These are phyloP conservation scores for Takifugu flavidus DNA, from an alignment of 2,113 vertebrate species.

Conservation along the genomic window DNA sequence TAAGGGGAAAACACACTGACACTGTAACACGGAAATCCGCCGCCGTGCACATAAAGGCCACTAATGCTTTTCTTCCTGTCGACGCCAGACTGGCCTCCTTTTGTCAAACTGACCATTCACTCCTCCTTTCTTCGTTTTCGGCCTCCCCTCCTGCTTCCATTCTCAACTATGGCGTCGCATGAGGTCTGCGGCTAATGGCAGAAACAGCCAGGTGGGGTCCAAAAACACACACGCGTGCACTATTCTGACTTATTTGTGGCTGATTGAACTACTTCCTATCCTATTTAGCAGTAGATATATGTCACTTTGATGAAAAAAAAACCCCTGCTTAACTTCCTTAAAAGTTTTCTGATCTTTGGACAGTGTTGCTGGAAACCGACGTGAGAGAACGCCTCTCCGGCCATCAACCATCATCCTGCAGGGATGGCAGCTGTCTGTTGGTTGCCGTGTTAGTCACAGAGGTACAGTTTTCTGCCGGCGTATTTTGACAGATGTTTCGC, in stretches of 20 bases:
- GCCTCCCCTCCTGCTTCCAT: constrained; percentile 31
- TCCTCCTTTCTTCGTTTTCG: constrained; percentile 33
- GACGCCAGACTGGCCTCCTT: constrained; percentile 57
- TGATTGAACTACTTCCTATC: constrained; percentile 13
- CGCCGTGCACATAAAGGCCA: constrained; percentile 57
- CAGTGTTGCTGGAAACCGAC: constrained; percentile 9
- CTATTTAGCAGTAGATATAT: not conserved
- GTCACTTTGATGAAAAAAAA: not conserved
- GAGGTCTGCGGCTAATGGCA: constrained; percentile 51
- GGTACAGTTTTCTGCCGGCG: constrained; percentile 56
- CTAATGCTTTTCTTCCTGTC: constrained; percentile 69
- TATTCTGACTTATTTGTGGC: not conserved
- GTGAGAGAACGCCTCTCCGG: constrained; percentile 14
- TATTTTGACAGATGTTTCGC: constrained; percentile 71
- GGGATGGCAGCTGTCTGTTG: constrained; percentile 54
- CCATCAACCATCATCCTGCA: constrained; percentile 42
- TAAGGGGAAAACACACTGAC: constrained; percentile 69
- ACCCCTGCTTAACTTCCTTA: not conserved
- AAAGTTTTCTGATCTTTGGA: constrained; percentile 4
- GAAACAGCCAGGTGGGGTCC: constrained; percentile 33
- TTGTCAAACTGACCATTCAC: constrained; percentile 58
- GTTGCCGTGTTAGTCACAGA: constrained; percentile 57
- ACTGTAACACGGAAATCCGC: constrained; percentile 61
- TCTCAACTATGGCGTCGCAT: constrained; percentile 50
- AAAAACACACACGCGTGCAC: constrained; percentile 43